A percentile compares a stretch with the other conserved stretches of the same genome.
Evolutionary conservation across 2,888 invertebrate species (phyloP).

Genomic region (Pterostichus niger): DNA sequence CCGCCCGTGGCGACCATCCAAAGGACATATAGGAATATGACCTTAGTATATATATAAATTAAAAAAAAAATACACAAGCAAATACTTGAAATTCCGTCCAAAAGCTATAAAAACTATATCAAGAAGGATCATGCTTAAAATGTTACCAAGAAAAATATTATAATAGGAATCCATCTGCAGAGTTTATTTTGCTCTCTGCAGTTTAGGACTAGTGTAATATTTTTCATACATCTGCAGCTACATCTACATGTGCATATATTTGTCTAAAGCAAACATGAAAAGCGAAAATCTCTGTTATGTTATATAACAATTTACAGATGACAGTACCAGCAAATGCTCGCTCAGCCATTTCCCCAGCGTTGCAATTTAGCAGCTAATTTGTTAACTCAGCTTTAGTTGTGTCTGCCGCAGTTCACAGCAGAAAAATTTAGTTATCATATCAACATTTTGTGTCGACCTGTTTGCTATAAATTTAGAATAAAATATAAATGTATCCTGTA

Average conservation of each 20-base stretch:
- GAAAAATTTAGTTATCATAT: slow-evolving; percentile 20
- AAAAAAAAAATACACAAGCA: too few relatives aligned
- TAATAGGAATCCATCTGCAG: slow-evolving; percentile 25
- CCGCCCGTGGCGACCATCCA: too few relatives aligned
- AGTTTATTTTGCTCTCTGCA: slow-evolving; percentile 27
- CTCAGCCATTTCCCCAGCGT: slow-evolving; percentile 40
- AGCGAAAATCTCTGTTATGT: slow-evolving; percentile 44
- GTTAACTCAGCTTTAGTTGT: slow-evolving; percentile 13
- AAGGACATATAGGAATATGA: too few relatives aligned
- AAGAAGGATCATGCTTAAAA: neutral
- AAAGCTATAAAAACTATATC: too few relatives aligned
- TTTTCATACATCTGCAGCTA: slow-evolving; percentile 30
- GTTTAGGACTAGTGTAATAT: neutral
- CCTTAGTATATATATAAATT: too few relatives aligned
- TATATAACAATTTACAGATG: slow-evolving; percentile 46
- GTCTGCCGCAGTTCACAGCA: neutral
- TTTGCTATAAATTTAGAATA: slow-evolving; percentile 7
- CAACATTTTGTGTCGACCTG: neutral
- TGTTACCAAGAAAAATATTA: neutral
- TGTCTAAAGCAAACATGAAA: slow-evolving; percentile 35
- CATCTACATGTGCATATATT: slow-evolving; percentile 35
- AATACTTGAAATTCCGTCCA: too few relatives aligned
- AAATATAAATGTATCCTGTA: neutral
- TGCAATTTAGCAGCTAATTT: slow-evolving; percentile 41
- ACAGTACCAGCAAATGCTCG: slow-evolving; percentile 46